Evolutionary conservation across 2,888 invertebrate genomes (phyloP).

Genomic region (Seira ritae): DNA sequence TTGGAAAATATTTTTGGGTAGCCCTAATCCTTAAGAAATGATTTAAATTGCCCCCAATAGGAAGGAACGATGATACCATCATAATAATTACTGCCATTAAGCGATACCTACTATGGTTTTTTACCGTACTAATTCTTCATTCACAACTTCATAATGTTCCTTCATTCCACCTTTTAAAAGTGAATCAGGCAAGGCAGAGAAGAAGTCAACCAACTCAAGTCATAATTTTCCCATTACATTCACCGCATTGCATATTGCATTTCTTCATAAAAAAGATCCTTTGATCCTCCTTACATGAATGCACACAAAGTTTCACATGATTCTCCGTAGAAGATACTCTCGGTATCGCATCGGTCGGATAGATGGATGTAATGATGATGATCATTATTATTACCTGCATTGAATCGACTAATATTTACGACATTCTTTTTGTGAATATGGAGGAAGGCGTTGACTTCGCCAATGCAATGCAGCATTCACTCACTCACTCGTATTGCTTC

Average conservation of each 20-base stretch:
- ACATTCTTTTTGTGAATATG: slow-evolving; percentile 33
- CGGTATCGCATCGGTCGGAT: neutral
- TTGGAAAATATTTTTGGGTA: slow-evolving; percentile 20
- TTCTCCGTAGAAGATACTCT: neutral
- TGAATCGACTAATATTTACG: too few species aligned
- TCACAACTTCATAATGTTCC: slow-evolving; percentile 42
- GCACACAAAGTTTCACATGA: slow-evolving; percentile 25
- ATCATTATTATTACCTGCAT: too few species aligned
- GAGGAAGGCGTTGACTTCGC: slow-evolving; percentile 48
- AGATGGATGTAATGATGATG: too few species aligned
- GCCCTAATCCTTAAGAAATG: slow-evolving; percentile 5
- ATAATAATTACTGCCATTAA: slow-evolving; percentile 21
- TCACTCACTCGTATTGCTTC: neutral
- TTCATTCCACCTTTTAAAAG: too few species aligned
- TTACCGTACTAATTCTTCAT: too few species aligned
- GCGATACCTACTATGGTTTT: too few species aligned
- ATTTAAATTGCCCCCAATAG: slow-evolving; percentile 23
- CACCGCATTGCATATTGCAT: too few species aligned
- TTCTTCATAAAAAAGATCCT: too few species aligned
- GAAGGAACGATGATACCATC: too few species aligned
- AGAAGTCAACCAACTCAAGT: slow-evolving; percentile 18
- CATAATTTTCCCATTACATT: slow-evolving; percentile 45
- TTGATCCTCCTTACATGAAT: too few species aligned
- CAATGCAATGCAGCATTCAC: slow-evolving; percentile 32
- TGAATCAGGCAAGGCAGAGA: too few species aligned